These are phyloP conservation scores for Trematomus loennbergii DNA, from an alignment of 2,113 vertebrate species.

Conservation along the genomic window DNA sequence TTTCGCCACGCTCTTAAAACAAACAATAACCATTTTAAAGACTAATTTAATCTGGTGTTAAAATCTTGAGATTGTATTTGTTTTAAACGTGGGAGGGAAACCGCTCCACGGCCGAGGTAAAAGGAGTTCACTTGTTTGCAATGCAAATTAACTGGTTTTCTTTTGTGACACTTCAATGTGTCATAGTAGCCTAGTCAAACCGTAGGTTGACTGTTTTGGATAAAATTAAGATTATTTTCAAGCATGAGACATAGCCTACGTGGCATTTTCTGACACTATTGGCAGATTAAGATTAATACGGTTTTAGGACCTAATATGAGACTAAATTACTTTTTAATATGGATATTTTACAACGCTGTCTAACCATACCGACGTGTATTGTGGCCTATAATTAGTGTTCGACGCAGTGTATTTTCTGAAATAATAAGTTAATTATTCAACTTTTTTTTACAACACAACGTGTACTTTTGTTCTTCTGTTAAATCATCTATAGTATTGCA, in stretches of 20 bases:
- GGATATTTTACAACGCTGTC: conserved; percentile 21
- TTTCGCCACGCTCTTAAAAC: neutral
- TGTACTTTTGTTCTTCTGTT: too few relatives aligned
- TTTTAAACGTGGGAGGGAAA: conserved; percentile 13
- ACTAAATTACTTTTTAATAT: conserved; percentile 29
- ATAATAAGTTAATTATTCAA: conserved; percentile 18
- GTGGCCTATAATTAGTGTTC: conserved; percentile 37
- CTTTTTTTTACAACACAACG: neutral
- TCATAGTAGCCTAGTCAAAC: conserved; percentile 7
- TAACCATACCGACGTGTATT: conserved; percentile 8
- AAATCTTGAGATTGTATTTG: conserved; percentile 53
- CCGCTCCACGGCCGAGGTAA: conserved; percentile 9
- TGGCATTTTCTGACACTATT: neutral
- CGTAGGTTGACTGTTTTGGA: neutral
- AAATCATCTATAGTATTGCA: neutral
- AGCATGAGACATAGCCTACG: conserved; percentile 21
- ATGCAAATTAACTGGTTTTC: conserved; percentile 46
- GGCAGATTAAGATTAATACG: conserved; percentile 20
- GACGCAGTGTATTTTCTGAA: conserved; percentile 35
- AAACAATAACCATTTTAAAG: conserved; percentile 12
- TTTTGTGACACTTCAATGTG: conserved; percentile 36
- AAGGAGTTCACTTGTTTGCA: conserved; percentile 53
- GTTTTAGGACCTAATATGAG: conserved; percentile 37
- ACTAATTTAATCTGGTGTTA: conserved; percentile 43
- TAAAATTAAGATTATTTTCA: neutral